Evolutionary conservation across 2,797 vertebrate species (phyloP), one percentile per base, ranked within the genome.

Genomic region (Delichon dasypus): DNA sequence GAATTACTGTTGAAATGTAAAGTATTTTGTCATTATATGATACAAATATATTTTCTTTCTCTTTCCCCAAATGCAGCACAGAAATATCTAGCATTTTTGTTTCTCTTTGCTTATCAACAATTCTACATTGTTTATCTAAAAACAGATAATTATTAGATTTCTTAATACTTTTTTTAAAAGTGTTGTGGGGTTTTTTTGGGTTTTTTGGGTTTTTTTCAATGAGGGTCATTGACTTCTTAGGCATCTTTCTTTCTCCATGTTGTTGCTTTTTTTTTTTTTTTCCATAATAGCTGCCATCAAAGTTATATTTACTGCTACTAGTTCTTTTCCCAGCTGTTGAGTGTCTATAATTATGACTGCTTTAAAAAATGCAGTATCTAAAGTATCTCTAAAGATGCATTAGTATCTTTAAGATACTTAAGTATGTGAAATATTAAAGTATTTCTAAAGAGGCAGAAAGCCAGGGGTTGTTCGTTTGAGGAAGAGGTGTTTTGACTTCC

Each of bases 321-420:
- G 83, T 70, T 85, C 50, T 90, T 90, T 91, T 75, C 85, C 70
- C 91, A 95, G 88, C 89, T 97, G 85, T 94, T 95, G 61, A 77
- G 55, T 94, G 47, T 87, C 82, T 96, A 72, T 96, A 94, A 93
- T 94, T 96, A 85, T 38, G 91, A 88, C 82, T 88, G 68, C 66
- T 83, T 91, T 81, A 38, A 48, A 91, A 95, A 92, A 85, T 89
- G 68, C 15, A 38, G 38, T 38, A 38, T 38, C 38, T 38, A 38
- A 38, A 38, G 38, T 38, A 38, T 38, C 38, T 38, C 38, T 38
- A 38, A 38, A 38, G 38, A 38, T 38, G 12, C 38, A 38, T 38
- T 38, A 38, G 38, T 38, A 38, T 38, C 38, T 38, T 38, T 38
- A 38, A 38, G 38, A 38, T 38, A 38, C 38, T 38, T 38, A 38